Evolutionary conservation across 2,888 invertebrate species (phyloP), one percentile per base, ranked within the genome.

Genomic region (Polylopha cassiicola): DNA sequence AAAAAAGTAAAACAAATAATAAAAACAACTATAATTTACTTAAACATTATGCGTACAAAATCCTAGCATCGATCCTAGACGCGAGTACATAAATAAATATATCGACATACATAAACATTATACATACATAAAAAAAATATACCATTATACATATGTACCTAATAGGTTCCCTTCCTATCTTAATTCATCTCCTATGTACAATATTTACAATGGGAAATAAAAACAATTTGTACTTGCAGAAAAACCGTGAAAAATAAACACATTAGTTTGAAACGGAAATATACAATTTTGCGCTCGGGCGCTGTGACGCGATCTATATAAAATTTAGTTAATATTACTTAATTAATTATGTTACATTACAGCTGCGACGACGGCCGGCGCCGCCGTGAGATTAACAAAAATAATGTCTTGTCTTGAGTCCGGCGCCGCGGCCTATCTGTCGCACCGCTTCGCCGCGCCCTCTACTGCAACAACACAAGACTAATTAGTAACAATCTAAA

Each of bases 211-310:
- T 70, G 76, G 73, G 73, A 82, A 85, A 84, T 80, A 84, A 79
- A 84, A 85, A 85, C 81, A 84, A 82, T 86, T 86, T 86, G 86
- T 86, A 86, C 86, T 86, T 81, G 84, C 82, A 80, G 85, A 85
- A 64, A 73, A 81, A 80, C 69, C 68, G 78, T 80, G 73, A 78
- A 71, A 77, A 73, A 65, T 61, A 58, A 64, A 73, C 57, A 61
- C 61, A 67, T 55, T 66, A 65, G 55, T 55, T n/a, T n/a, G 61
- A 69, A 75, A 77, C 65, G 59, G 73, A 74, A 76, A 79, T 79
- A 73, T 81, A 80, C 78, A 81, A 62, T 64, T 51, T 61, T 61
- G 53, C 52, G 48, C 47, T 46, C 52, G 52, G 50, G 49, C 53
- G 49, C 55, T 47, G 51, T 55, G 50, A 63, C 63, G 55, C 55